Base-by-base conservation (phyloP, 2,113 vertebrate species). In the Cryptotis parvus region DNA sequence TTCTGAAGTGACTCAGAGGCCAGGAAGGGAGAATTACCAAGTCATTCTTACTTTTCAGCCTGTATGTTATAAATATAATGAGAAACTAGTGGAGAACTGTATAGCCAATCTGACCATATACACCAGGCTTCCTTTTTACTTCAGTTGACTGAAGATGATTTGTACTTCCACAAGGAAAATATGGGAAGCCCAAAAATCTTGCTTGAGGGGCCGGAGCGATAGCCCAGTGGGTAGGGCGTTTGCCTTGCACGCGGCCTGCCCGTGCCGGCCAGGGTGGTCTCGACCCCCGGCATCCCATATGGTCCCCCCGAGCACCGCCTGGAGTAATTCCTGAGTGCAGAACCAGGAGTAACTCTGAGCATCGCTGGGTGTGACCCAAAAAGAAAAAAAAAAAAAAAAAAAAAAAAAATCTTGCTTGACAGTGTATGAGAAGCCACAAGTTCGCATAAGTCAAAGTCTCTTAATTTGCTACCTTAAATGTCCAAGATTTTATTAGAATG, bases 151-250 rank as follows among this genome's bases (percentile, higher is more conserved):
- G 6, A 1, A 58, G 61, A 61, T 10, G 27, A 33, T 37, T 24
- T 61, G 3, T 4, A 45, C 3, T 10, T n/a, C 22, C 1, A 61
- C 76, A 15, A 31, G 22, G 49, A 7, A 45, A 43, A 22, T 29
- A 24, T 0, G 41, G 11, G 35, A 39, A 1, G 3, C 27, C 16
- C 15, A 6, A 18, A n/a, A n/a, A n/a, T n/a, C n/a, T n/a, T n/a
- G n/a, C n/a, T n/a, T n/a, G n/a, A n/a, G n/a, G n/a, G n/a, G n/a
- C n/a, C n/a, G n/a, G n/a, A n/a, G n/a, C n/a, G n/a, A n/a, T n/a
- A n/a, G n/a, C n/a, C n/a, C n/a, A n/a, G n/a, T n/a, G n/a, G n/a
- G n/a, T n/a, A n/a, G n/a, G n/a, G n/a, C n/a, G n/a, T n/a, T n/a
- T n/a, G n/a, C n/a, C n/a, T n/a, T n/a, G n/a, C n/a, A n/a, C n/a